phyloP scores from a whole-genome alignment of 2,888 invertebrate species.

The Perizoma affinitatum region DNA sequence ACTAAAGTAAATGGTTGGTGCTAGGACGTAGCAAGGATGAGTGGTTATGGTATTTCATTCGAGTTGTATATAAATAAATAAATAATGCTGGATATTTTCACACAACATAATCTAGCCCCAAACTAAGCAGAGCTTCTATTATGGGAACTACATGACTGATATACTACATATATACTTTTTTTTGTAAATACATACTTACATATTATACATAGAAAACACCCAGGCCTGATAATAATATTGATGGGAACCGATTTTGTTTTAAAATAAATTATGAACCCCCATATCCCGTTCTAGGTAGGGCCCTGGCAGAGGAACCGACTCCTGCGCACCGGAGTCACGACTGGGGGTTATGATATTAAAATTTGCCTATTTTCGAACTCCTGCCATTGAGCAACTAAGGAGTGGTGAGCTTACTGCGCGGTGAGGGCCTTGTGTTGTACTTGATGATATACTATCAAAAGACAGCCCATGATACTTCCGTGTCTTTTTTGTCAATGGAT shows the following conservation, averaged over 20 bases:
- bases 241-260: too few relatives aligned
- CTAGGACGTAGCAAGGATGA: not conserved
- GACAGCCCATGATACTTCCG: too few relatives aligned
- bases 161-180: too few relatives aligned
- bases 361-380: constrained; percentile 66
- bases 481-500: too few relatives aligned
- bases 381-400: constrained; percentile 63
- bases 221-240: too few relatives aligned
- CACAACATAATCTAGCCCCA: too few relatives aligned
- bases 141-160: too few relatives aligned
- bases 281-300: constrained; percentile 5
- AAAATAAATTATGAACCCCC: not conserved
- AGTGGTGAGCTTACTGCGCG: constrained; percentile 50
- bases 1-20: constrained; percentile 34
- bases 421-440: constrained; percentile 9
- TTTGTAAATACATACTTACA: too few relatives aligned
- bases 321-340: constrained; percentile 60
- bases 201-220: too few relatives aligned
- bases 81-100: too few relatives aligned
- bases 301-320: constrained; percentile 30
- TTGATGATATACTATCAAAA: constrained; percentile 1
- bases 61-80: too few relatives aligned
- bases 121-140: too few relatives aligned
- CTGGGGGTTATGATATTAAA: constrained; percentile 69
- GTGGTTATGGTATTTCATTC: not conserved